Conservation (phyloP, 2,113 vertebrate species). For the Motacilla alba region DNA sequence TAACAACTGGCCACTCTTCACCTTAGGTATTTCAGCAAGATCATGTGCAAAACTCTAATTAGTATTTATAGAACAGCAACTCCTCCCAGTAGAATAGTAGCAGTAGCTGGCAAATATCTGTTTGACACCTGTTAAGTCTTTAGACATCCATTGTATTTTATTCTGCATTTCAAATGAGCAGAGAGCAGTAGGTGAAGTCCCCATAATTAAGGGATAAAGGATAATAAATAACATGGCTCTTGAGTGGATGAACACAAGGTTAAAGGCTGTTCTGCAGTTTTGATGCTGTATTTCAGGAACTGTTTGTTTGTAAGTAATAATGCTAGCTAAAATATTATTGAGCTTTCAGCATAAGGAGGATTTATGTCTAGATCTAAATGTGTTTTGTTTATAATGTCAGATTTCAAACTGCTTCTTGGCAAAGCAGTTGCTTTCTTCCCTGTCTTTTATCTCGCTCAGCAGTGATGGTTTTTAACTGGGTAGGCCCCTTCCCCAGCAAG, state of each 20-base stretch:
- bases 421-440: conserved; percentile 4
- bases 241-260: conserved; percentile 39
- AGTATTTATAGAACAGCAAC: conserved; percentile 70
- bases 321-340: conserved; percentile 19
- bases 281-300: background rate
- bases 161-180: conserved; percentile 63
- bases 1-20: conserved; percentile 74
- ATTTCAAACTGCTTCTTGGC: conserved; percentile 45
- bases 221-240: conserved; percentile 48
- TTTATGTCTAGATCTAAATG: conserved; percentile 40
- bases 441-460: conserved; percentile 34
- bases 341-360: background rate
- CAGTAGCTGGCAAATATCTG: conserved; percentile 58
- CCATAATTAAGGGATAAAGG: conserved; percentile 48
- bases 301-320: conserved; percentile 16
- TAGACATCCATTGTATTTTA: conserved; percentile 58
- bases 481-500: conserved; percentile 43
- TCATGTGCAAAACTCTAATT: conserved; percentile 71
- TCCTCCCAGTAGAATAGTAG: conserved; percentile 62
- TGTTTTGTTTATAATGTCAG: conserved; percentile 52
- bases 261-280: conserved; percentile 22
- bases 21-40: conserved; percentile 69
- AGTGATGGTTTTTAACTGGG: conserved; percentile 26
- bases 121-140: conserved; percentile 65
- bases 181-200: conserved; percentile 54